Conservation (phyloP, 2,113 vertebrate species). For the Craseonycteris thonglongyai region DNA sequence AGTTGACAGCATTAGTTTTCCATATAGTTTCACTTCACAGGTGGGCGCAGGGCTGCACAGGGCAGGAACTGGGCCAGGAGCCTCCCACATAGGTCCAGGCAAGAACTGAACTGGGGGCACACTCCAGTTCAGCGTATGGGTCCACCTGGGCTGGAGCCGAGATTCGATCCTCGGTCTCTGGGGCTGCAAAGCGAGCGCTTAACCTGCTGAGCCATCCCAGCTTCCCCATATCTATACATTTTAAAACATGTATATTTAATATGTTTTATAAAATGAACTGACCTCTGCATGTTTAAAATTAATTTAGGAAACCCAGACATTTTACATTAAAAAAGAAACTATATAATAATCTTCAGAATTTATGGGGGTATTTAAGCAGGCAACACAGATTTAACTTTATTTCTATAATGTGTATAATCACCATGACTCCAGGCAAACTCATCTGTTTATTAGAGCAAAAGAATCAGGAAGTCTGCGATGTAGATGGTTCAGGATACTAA, state of each 20-base stretch:
- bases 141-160: too few species aligned
- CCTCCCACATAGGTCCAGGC: too few species aligned
- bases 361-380: not conserved
- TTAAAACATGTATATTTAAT: not conserved
- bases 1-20: too few species aligned
- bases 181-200: too few species aligned
- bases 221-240: not conserved
- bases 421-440: not conserved
- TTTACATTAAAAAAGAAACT: not conserved
- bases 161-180: too few species aligned
- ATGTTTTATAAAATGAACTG: not conserved
- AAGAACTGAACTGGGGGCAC: too few species aligned
- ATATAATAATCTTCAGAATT: not conserved
- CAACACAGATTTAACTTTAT: not conserved
- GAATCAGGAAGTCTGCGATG: conserved; percentile 50
- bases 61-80: too few species aligned
- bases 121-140: too few species aligned
- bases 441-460: conserved; percentile 18
- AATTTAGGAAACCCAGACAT: not conserved
- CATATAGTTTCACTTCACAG: too few species aligned
- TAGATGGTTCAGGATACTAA: not conserved
- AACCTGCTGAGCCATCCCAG: too few species aligned
- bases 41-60: too few species aligned
- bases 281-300: not conserved
- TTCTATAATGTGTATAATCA: not conserved